Percentiles rank a stretch among this genome's conserved stretches.
Conservation (phyloP, 2,113 vertebrate genomes). For the Aix galericulata region DNA sequence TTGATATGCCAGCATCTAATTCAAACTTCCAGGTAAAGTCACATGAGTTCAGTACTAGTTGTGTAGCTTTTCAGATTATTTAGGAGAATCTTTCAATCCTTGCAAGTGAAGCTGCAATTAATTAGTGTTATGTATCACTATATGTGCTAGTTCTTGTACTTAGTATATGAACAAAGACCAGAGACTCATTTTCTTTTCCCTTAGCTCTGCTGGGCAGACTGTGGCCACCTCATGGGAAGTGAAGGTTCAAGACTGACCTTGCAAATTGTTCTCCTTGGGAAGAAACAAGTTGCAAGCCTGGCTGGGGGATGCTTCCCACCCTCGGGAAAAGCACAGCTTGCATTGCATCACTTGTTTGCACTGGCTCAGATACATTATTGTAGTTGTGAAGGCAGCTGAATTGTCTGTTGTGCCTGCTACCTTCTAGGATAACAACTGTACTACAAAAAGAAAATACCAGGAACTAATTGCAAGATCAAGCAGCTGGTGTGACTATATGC, state of each 20-base stretch:
- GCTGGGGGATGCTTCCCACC: constrained; percentile 11
- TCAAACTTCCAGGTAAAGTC: not conserved
- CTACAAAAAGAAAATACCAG: not conserved
- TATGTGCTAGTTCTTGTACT: not conserved
- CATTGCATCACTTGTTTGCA: constrained; percentile 56
- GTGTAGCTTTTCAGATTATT: not conserved
- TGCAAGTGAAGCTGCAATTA: constrained; percentile 16
- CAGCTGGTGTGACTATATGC: not conserved
- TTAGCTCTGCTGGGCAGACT: constrained; percentile 7
- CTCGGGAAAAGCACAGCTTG: constrained; percentile 24
- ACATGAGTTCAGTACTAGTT: not conserved
- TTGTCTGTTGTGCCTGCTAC: not conserved
- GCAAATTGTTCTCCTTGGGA: constrained; percentile 27
- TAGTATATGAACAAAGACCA: not conserved
- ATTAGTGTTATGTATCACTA: not conserved
- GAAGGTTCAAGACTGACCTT: constrained; percentile 36
- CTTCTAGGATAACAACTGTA: not conserved
- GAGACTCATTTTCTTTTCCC: constrained; percentile 3
- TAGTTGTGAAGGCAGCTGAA: not conserved
- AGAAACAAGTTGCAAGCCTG: constrained; percentile 9
- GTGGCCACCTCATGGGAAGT: constrained; percentile 15
- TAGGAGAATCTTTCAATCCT: not conserved
- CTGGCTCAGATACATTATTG: not conserved
- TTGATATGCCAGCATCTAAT: not conserved
- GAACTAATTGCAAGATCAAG: not conserved